Percentiles rank a stretch among this genome's conserved stretches.
Evolutionary conservation across 1,140 invertebrate species (phyloP).

Genomic region (Aphaenogaster rudis): DNA sequence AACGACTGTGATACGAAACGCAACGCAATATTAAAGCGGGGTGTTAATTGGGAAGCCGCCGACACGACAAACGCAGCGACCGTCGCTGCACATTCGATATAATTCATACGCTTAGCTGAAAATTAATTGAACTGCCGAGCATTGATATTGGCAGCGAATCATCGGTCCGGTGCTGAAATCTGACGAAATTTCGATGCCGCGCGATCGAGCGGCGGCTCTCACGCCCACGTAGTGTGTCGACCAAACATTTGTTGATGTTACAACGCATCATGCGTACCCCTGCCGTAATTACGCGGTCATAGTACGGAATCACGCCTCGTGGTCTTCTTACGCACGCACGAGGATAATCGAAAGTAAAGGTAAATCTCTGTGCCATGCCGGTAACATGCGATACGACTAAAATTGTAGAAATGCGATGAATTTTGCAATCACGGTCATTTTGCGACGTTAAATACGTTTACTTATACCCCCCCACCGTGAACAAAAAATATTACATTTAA

Average conservation of each 20-base stretch:
- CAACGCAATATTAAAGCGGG: background rate
- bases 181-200: constrained; percentile 58
- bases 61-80: constrained; percentile 22
- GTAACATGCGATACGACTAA: background rate
- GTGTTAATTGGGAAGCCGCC: constrained; percentile 43
- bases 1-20: background rate
- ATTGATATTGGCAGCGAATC: constrained; percentile 66
- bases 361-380: background rate
- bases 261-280: background rate
- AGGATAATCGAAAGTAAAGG: background rate
- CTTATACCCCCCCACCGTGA: too few relatives aligned
- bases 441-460: background rate
- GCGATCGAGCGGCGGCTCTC: background rate
- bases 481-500: background rate
- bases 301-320: constrained; percentile 17
- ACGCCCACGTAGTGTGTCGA: background rate
- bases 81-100: constrained; percentile 25
- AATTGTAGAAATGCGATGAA: background rate
- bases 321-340: constrained; percentile 5
- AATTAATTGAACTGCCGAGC: constrained; percentile 64
- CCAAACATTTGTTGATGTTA: constrained; percentile 53
- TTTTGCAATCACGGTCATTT: background rate
- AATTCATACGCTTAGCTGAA: constrained; percentile 53
- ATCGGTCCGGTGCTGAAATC: constrained; percentile 58
- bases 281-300: constrained; percentile 9